Evolutionary conservation across 2,888 invertebrate species (phyloP), one percentile per base, ranked within the genome.

Genomic region (Trichopoda pennipes): DNA sequence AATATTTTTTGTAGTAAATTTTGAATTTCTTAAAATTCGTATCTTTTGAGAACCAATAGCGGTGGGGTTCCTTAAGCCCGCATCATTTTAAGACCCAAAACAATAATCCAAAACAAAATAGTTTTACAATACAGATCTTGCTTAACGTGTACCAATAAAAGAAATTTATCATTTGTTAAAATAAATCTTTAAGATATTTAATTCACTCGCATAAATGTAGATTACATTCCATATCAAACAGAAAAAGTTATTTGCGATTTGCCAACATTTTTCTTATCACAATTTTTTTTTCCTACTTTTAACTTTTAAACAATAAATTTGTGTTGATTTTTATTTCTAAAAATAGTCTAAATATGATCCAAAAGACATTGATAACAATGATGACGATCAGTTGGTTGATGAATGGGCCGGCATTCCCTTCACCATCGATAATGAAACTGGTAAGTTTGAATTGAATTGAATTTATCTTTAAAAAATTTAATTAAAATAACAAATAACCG

Each of bases 371-470:
- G 76, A 85, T 3, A 63, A 85, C 75, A 85, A 86, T 42, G 73
- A 86, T 9, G 87, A 76, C 0, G 55, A 75, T 32, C 32, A 72
- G 17, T 88, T 94, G 88, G 93, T 93, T 47, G 94, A 96, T 89
- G 95, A 95, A 7, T 96, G 96, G 96, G 95, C 94, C 32, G 96
- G 96, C 23, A 93, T 96, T 8, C 93, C 95, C 0, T 96, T 96
- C 91, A 95, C 95, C 83, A 94, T 97, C 80, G 97, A 97, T 89
- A 94, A 95, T 16, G 97, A 97, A 92, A 97, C 97, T 85, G 97
- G 97, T 96, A 90, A 93, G 94, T 93, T 44, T 16, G 38, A n/a
- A 14, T 7, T 44, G n/a, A 38, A 38, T 38, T 38, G 2, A 10
- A 38, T 38, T 38, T 44, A 14, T 44, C 16, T 44, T 44, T 38